These are phyloP conservation scores for Meriones unguiculatus DNA, from an alignment of 2,113 vertebrate species.

Conservation along the genomic window DNA sequence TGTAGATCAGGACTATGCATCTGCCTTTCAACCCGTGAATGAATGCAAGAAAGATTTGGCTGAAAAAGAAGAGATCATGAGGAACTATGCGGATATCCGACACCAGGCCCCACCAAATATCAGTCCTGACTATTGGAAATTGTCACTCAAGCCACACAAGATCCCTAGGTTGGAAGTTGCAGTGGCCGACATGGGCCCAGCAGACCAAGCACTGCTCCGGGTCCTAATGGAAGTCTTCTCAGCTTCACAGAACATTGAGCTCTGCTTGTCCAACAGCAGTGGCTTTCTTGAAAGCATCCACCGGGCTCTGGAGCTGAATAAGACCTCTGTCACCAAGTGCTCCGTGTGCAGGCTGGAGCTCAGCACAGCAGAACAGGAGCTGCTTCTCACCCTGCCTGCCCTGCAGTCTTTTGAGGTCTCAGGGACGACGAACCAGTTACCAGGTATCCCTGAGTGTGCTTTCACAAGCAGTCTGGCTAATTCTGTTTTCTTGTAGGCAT, in stretches of 20 bases:
- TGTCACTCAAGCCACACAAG: constrained; percentile 35
- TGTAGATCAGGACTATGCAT: constrained; percentile 60
- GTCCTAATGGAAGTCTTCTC: constrained; percentile 68
- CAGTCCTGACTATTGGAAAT: constrained; percentile 59
- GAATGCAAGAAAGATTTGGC: not conserved
- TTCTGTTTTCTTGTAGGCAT: too few species aligned
- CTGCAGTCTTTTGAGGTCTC: constrained; percentile 71
- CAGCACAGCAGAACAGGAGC: constrained; percentile 61
- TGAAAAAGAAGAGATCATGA: not conserved
- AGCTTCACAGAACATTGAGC: constrained; percentile 57
- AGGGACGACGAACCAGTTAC: not conserved
- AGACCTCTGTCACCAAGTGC: constrained; percentile 67
- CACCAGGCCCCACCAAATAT: not conserved
- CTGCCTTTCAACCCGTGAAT: constrained; percentile 16
- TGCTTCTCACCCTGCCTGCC: constrained; percentile 77
- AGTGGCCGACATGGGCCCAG: not conserved
- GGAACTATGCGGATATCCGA: accelerated
- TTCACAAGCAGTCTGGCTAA: not conserved
- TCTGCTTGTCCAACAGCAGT: constrained; percentile 2
- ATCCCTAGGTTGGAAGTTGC: constrained; percentile 65
- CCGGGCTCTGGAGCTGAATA: constrained; percentile 64
- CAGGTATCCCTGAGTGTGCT: constrained; percentile 22
- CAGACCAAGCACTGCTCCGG: constrained; percentile 5
- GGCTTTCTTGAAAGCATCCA: constrained; percentile 67
- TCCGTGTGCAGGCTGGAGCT: not conserved